These are phyloP conservation scores for Siniperca scherzeri DNA, from an alignment of 2,797 vertebrate genomes.

Conservation along the genomic window DNA sequence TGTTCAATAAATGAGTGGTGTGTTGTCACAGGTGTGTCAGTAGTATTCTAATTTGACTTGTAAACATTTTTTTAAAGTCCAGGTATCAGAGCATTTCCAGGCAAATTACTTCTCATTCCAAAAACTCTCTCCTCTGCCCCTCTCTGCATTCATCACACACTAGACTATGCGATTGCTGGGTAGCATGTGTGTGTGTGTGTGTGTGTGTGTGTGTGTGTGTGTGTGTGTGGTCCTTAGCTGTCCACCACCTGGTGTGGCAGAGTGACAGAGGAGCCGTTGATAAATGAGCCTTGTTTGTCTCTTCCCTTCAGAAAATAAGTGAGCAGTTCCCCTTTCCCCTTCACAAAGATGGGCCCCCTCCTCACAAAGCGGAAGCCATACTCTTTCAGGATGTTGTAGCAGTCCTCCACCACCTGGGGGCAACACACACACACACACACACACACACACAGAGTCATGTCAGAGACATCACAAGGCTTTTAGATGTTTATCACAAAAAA, in stretches of 20 bases:
- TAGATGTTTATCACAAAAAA: neutral
- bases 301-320: slow-evolving; percentile 96
- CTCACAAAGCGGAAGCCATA: slow-evolving; percentile 96
- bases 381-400: slow-evolving; percentile 93
- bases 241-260: slow-evolving; percentile 97
- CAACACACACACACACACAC: slow-evolving; percentile 56
- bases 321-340: slow-evolving; percentile 96
- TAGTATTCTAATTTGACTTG: slow-evolving; percentile 11
- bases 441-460: slow-evolving; percentile 7
- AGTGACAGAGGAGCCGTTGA: slow-evolving; percentile 91
- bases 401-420: slow-evolving; percentile 95
- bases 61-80: slow-evolving; percentile 29
- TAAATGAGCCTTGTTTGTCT: slow-evolving; percentile 92
- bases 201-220: neutral
- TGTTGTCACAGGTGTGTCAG: slow-evolving; percentile 28
- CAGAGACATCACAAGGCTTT: neutral
- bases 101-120: slow-evolving; percentile 32
- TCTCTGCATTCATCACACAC: slow-evolving; percentile 18
- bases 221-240: slow-evolving; percentile 83
- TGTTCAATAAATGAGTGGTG: slow-evolving; percentile 24
- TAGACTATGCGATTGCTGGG: neutral
- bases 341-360: slow-evolving; percentile 94
- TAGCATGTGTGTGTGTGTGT: neutral
- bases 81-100: slow-evolving; percentile 10
- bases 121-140: slow-evolving; percentile 24